Percentiles rank a stretch among this genome's conserved stretches.
Evolutionary conservation across 2,797 vertebrate genomes (phyloP).

Genomic region (Clarias pachynema): DNA sequence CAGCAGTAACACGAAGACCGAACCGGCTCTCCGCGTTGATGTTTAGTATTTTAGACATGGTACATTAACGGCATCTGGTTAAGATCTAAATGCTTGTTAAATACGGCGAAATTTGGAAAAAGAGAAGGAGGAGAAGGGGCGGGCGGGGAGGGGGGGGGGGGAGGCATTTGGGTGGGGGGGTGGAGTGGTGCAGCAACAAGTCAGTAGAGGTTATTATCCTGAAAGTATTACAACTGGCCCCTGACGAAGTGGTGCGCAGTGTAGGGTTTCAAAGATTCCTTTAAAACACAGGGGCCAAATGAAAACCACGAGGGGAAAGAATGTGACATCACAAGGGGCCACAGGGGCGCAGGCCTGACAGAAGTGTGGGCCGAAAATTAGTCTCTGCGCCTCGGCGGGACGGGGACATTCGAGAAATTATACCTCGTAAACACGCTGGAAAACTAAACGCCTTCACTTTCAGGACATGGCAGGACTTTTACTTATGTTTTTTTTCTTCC

Average conservation of each 20-base stretch:
- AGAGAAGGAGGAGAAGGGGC: constrained; percentile 47
- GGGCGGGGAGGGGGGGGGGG: constrained; percentile 47
- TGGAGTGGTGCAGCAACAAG: constrained; percentile 74
- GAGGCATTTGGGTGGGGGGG: constrained; percentile 65
- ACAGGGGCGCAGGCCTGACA: constrained; percentile 34
- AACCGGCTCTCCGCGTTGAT: constrained; percentile 74
- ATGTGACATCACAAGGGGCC: constrained; percentile 78
- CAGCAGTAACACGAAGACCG: constrained; percentile 69
- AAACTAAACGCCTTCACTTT: neutral
- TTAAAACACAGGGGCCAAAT: constrained; percentile 77
- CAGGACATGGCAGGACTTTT: too few species aligned
- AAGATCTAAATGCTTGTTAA: constrained; percentile 88
- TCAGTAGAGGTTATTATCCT: constrained; percentile 82
- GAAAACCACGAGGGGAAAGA: constrained; percentile 78
- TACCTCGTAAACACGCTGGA: constrained; percentile 5
- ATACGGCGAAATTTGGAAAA: constrained; percentile 77
- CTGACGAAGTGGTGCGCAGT: constrained; percentile 76
- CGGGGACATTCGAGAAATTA: constrained; percentile 23
- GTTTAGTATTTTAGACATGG: constrained; percentile 87
- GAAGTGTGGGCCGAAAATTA: constrained; percentile 22
- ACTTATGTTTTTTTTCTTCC: neutral
- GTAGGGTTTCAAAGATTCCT: constrained; percentile 81
- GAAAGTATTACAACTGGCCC: constrained; percentile 84
- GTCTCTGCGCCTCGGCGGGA: constrained; percentile 51
- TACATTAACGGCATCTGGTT: constrained; percentile 88